A percentile compares a stretch with the other conserved stretches of the same genome.
phyloP scores from a whole-genome alignment of 2,797 vertebrate genomes.

The Xiphorhynchus erythropygius region DNA sequence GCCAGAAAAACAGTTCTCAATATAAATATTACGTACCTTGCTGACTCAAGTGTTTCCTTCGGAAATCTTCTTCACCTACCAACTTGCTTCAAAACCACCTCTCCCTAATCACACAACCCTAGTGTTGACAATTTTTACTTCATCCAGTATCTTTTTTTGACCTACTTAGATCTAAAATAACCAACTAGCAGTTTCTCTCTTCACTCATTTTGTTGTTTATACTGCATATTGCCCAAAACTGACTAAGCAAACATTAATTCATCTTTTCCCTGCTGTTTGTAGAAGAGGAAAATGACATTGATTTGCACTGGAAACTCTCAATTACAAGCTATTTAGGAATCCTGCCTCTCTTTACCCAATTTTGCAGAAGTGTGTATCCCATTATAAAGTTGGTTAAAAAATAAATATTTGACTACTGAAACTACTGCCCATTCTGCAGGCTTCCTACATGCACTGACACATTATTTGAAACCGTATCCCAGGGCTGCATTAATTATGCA shows the following conservation, averaged over 20 bases:
- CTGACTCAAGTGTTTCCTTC: neutral
- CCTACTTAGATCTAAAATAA: neutral
- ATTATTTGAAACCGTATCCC: neutral
- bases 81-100: neutral
- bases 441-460: neutral
- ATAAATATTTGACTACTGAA: neutral
- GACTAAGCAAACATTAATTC: neutral
- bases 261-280: neutral
- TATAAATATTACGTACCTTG: rapidly evolving
- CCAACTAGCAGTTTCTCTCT: neutral
- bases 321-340: neutral
- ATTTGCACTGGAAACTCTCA: neutral
- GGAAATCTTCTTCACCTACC: neutral
- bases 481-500: slow-evolving; percentile 51
- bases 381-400: neutral
- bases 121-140: neutral
- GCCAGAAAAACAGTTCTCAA: neutral
- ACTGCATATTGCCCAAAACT: neutral
- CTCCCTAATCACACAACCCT: neutral
- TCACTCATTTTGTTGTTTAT: neutral
- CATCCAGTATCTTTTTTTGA: neutral
- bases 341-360: neutral
- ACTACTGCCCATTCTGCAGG: neutral
- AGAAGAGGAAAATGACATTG: neutral
- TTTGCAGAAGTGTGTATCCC: neutral